Percentiles rank a stretch among this genome's conserved stretches.
Conservation (phyloP, 1,140 invertebrate species). For the Zaprionus vittiger region DNA sequence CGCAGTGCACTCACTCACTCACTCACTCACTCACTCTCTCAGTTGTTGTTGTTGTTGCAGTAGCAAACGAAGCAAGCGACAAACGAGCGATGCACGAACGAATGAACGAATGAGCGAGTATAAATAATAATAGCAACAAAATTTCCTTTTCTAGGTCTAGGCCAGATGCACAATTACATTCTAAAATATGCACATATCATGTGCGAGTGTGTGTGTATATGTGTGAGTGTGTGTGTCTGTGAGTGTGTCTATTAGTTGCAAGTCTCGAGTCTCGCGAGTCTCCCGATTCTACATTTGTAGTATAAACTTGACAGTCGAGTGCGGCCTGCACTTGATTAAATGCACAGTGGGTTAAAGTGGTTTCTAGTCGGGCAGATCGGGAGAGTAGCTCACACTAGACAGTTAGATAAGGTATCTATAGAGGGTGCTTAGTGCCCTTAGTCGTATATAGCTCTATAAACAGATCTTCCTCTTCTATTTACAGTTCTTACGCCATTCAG, state of each 20-base stretch:
- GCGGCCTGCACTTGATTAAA: slow-evolving; percentile 42
- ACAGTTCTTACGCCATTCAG: background rate
- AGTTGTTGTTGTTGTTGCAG: slow-evolving; percentile 16
- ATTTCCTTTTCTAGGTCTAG: slow-evolving; percentile 85
- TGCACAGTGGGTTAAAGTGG: slow-evolving; percentile 16
- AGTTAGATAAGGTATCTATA: background rate
- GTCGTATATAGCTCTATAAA: background rate
- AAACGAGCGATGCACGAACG: slow-evolving; percentile 39
- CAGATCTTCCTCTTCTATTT: background rate
- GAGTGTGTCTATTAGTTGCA: slow-evolving; percentile 20
- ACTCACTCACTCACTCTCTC: slow-evolving; percentile 8
- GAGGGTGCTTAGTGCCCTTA: background rate
- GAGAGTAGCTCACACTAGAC: background rate
- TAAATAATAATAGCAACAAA: slow-evolving; percentile 83
- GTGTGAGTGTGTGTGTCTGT: slow-evolving; percentile 12
- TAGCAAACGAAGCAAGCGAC: slow-evolving; percentile 20
- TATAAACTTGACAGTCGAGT: slow-evolving; percentile 44
- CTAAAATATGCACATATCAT: slow-evolving; percentile 80
- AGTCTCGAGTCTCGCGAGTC: slow-evolving; percentile 22
- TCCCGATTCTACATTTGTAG: slow-evolving; percentile 34
- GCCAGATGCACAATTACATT: slow-evolving; percentile 84
- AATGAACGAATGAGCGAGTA: slow-evolving; percentile 54
- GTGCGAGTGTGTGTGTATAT: slow-evolving; percentile 23
- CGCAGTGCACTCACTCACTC: slow-evolving; percentile 27
- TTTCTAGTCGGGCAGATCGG: slow-evolving; percentile 7